These are phyloP conservation scores for Tragelaphus strepsiceros DNA, from an alignment of 2,113 vertebrate genomes.

Conservation along the genomic window DNA sequence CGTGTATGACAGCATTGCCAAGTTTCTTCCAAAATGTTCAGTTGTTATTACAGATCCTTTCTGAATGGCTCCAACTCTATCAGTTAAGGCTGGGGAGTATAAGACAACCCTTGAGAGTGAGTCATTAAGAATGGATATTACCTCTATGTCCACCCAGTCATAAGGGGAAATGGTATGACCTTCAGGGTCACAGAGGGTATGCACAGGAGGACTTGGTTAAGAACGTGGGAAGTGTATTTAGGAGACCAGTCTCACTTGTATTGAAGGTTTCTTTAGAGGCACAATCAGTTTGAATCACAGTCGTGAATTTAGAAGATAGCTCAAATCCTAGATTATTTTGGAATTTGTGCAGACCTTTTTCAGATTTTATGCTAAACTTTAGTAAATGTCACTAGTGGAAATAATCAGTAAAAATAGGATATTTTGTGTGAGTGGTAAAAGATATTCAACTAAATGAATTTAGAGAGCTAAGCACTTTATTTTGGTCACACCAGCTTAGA, in stretches of 20 bases:
- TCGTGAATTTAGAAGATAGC: neutral
- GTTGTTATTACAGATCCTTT: neutral
- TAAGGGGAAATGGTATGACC: neutral
- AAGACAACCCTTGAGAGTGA: neutral
- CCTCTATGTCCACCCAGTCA: neutral
- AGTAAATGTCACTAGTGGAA: slow-evolving; percentile 12
- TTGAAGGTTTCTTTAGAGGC: neutral
- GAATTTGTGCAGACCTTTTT: neutral
- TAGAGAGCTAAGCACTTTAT: neutral
- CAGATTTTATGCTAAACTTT: neutral
- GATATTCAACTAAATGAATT: neutral
- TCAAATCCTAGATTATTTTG: neutral
- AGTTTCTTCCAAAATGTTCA: neutral
- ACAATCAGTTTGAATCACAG: neutral
- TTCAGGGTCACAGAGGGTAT: neutral
- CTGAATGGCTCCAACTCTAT: neutral
- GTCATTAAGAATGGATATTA: neutral
- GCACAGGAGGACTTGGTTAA: neutral
- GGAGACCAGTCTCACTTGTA: neutral
- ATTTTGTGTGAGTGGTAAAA: neutral
- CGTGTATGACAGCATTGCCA: neutral
- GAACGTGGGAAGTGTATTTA: neutral
- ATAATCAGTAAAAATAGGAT: neutral
- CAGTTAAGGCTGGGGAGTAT: neutral
- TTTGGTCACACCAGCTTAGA: neutral